Conservation (phyloP, 2,113 vertebrate species). For the Caranx melampygus region DNA sequence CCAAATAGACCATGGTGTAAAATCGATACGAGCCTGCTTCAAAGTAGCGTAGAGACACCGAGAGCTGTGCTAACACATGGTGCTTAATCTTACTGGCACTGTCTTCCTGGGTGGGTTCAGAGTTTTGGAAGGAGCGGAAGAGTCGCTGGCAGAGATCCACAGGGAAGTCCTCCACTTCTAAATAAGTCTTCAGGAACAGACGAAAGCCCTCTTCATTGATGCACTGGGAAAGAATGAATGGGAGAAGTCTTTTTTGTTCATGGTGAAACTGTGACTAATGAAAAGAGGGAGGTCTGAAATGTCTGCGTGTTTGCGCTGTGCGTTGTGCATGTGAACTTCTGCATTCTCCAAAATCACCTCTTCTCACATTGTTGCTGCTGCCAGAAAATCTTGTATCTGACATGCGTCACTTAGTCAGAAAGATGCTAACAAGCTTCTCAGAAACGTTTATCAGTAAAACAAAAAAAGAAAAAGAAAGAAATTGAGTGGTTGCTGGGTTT, state of each 20-base stretch:
- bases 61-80: slow-evolving; percentile 26
- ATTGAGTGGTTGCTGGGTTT: not conserved
- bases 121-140: slow-evolving; percentile 89
- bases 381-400: not conserved
- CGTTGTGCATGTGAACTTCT: slow-evolving; percentile 17
- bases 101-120: slow-evolving; percentile 70
- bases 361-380: not conserved
- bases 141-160: slow-evolving; percentile 85
- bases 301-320: not conserved
- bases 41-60: slow-evolving; percentile 36
- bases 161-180: slow-evolving; percentile 87
- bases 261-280: not conserved
- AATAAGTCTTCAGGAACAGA: slow-evolving; percentile 88
- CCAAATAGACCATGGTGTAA: slow-evolving; percentile 54
- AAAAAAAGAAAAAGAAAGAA: not conserved
- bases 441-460: not conserved
- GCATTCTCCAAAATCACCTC: slow-evolving; percentile 1
- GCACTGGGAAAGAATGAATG: slow-evolving; percentile 74
- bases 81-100: slow-evolving; percentile 70
- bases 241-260: not conserved
- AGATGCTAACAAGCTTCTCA: not conserved
- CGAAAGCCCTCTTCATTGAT: slow-evolving; percentile 89
- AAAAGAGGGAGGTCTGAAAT: not conserved
- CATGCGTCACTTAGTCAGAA: not conserved
- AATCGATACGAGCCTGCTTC: slow-evolving; percentile 54